These are phyloP conservation scores for Drosophila melanosoma DNA, from an alignment of 2,888 invertebrate species.

Conservation along the genomic window DNA sequence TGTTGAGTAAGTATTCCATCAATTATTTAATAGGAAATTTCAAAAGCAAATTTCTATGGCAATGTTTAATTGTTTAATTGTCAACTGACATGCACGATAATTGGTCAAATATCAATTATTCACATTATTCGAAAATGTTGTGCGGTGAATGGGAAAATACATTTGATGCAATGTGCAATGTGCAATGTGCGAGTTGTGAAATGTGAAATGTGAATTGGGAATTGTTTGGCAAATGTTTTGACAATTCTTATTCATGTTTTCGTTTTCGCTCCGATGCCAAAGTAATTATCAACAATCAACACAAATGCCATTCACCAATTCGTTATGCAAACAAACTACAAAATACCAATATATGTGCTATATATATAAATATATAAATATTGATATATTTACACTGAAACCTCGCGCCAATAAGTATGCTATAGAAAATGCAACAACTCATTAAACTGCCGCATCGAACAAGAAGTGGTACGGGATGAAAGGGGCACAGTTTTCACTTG, in stretches of 20 bases:
- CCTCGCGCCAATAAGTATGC: slow-evolving; percentile 42
- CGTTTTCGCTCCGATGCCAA: slow-evolving; percentile 21
- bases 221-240: slow-evolving; percentile 34
- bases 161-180: slow-evolving; percentile 16
- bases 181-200: slow-evolving; percentile 13
- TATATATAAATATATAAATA: neutral
- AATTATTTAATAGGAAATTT: slow-evolving; percentile 37
- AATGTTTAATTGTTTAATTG: slow-evolving; percentile 57
- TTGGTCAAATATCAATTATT: slow-evolving; percentile 67
- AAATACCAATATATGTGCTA: neutral
- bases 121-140: slow-evolving; percentile 52
- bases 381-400: neutral
- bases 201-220: slow-evolving; percentile 29
- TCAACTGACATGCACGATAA: slow-evolving; percentile 54
- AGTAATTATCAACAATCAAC: slow-evolving; percentile 63
- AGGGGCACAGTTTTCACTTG: slow-evolving; percentile 55
- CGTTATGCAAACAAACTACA: slow-evolving; percentile 16
- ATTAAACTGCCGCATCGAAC: slow-evolving; percentile 59
- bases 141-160: slow-evolving; percentile 33
- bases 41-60: slow-evolving; percentile 31
- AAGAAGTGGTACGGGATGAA: neutral
- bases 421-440: slow-evolving; percentile 53
- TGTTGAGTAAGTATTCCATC: slow-evolving; percentile 38
- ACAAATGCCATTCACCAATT: slow-evolving; percentile 30
- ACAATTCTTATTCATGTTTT: slow-evolving; percentile 21